Conservation (phyloP, 2,888 invertebrate genomes). For the Ichneumoninae sp. region DNA sequence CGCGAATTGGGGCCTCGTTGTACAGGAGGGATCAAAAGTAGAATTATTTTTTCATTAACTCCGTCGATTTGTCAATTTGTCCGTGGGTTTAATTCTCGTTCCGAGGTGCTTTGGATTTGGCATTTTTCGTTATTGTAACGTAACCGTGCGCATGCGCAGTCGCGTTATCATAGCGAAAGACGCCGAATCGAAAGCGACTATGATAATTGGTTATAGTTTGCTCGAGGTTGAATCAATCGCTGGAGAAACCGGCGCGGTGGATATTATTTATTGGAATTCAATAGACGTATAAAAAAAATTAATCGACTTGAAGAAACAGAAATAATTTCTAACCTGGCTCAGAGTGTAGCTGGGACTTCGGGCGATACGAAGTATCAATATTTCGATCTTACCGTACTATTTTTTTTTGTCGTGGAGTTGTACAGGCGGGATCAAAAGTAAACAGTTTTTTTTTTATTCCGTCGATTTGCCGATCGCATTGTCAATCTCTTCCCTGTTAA, state of each 20-base stretch:
- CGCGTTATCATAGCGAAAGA: too few species aligned
- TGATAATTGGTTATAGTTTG: neutral
- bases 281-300: neutral
- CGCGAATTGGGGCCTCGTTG: constrained; percentile 12
- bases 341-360: neutral
- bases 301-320: neutral
- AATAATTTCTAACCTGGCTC: neutral
- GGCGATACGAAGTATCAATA: neutral
- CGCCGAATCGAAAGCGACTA: neutral
- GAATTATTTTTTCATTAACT: neutral
- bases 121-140: too few species aligned
- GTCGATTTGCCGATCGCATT: neutral
- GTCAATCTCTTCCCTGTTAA: too few species aligned
- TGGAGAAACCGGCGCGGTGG: neutral
- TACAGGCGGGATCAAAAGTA: constrained; percentile 37
- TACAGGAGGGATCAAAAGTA: constrained; percentile 48
- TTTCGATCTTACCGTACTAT: neutral
- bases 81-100: neutral
- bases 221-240: neutral
- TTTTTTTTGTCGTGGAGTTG: neutral
- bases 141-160: too few species aligned
- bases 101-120: neutral
- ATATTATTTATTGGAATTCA: neutral
- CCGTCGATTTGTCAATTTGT: neutral
- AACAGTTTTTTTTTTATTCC: neutral